A percentile compares a stretch with the other conserved stretches of the same genome.
Conservation (phyloP, 1,140 invertebrate genomes). For the Oryzaephilus surinamensis region DNA sequence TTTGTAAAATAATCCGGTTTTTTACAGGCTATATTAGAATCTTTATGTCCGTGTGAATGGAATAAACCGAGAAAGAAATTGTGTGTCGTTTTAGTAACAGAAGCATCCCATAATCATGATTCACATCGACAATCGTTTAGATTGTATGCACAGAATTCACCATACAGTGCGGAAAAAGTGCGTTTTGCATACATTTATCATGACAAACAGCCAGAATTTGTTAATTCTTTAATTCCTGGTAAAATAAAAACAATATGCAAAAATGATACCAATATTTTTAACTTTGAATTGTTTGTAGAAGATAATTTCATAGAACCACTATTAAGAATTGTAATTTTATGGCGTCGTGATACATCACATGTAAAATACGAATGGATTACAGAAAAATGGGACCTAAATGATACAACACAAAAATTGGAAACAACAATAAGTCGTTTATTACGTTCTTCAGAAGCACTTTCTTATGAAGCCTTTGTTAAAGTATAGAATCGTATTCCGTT, state of each 20-base stretch:
- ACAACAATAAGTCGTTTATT: constrained; percentile 60
- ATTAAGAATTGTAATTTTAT: constrained; percentile 74
- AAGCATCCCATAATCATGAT: constrained; percentile 52
- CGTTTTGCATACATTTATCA: constrained; percentile 80
- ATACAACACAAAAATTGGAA: constrained; percentile 60
- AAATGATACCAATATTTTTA: no score
- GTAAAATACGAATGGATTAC: constrained; percentile 88
- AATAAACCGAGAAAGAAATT: constrained; percentile 69
- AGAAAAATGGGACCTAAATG: constrained; percentile 59
- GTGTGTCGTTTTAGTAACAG: constrained; percentile 78
- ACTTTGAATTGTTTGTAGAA: constrained; percentile 26
- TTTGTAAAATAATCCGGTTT: no score
- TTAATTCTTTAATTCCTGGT: constrained; percentile 60
- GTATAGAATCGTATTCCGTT: constrained; percentile 28
- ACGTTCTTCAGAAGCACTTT: constrained; percentile 56
- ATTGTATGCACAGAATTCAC: constrained; percentile 54
- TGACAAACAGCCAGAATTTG: constrained; percentile 71
- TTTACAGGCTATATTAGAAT: constrained; percentile 59
- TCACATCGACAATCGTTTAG: constrained; percentile 49
- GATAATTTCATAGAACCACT: constrained; percentile 49
- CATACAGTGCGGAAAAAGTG: constrained; percentile 54
- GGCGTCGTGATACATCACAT: constrained; percentile 71
- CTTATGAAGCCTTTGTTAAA: constrained; percentile 58
- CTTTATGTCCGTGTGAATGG: constrained; percentile 80
- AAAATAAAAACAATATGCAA: no score